Conservation (phyloP, 2,113 vertebrate genomes). For the Otus sunia region DNA sequence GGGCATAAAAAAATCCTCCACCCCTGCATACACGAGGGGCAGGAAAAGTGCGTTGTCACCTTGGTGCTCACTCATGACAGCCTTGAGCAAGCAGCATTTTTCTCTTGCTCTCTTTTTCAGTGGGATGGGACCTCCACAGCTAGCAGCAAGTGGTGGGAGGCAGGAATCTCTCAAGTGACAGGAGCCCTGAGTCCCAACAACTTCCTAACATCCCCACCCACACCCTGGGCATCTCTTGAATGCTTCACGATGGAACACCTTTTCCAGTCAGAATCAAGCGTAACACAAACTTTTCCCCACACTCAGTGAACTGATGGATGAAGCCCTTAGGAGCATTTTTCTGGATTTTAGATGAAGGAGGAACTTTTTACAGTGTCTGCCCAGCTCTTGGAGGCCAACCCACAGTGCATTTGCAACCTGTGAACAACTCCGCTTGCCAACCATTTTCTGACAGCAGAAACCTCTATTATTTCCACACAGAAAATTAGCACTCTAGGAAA, state of each 20-base stretch:
- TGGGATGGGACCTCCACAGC: neutral
- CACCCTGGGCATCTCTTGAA: neutral
- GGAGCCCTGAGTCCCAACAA: neutral
- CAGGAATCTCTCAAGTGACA: neutral
- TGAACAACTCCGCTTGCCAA: neutral
- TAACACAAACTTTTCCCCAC: neutral
- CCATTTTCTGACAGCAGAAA: neutral
- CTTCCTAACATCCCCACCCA: neutral
- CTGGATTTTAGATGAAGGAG: neutral
- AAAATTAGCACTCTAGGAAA: neutral
- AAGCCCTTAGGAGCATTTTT: neutral
- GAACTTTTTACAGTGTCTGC: neutral
- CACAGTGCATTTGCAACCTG: neutral
- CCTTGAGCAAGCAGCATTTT: neutral
- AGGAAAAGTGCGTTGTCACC: neutral
- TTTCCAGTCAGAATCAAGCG: accelerated
- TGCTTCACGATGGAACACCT: accelerated
- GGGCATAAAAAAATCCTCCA: neutral
- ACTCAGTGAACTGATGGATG: accelerated
- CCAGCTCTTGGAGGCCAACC: neutral
- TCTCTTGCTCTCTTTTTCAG: neutral
- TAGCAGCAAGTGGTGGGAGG: neutral
- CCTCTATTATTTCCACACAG: neutral
- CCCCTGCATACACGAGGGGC: neutral
- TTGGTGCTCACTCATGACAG: neutral